Evolutionary conservation across 2,797 vertebrate species (phyloP), one percentile per base, ranked within the genome.

Genomic region (Apogon talboti): DNA sequence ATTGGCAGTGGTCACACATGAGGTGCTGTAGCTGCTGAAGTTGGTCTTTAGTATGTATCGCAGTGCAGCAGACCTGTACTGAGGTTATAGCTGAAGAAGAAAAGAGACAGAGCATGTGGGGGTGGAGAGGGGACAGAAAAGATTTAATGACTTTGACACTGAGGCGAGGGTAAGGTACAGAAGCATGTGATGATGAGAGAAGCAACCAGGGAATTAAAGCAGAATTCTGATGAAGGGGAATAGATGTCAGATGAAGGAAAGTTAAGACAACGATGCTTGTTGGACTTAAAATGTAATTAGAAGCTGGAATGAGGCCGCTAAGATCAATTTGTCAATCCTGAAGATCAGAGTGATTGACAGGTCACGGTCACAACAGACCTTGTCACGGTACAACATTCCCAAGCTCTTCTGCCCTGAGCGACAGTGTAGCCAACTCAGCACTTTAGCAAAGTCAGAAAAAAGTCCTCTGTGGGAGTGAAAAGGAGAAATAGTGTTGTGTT

Each of bases 1-100:
- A 90, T 91, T 87, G 83, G 82, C 78, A 58, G 79, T 58, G 70
- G 85, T 89, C 87, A 87, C 87, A 89, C 85, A 81, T 86, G 82
- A 87, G 74, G 54, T 57, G 74, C 65, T 71, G 72, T 21, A 60
- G 71, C 79, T 84, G 87, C 84, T 80, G 81, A 87, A 82, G 77
- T 73, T 50, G 19, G 75, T 79, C 71, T 91, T 91, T 88, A 84
- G 75, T 89, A 85, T 83, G 87, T 89, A 90, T 90, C 84, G 64
- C 71, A 73, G 73, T 51, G 79, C 62, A 69, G 78, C 89, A 90
- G 90, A 77, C 77, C 78, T 79, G 61, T 21, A 6, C 44, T 11
- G 54, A 54, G 86, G 71, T 76, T 54, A 55, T 1, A 81, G 60
- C 74, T 58, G 55, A 18, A 61, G 43, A 68, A 79, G 48, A 85